Base-by-base conservation (phyloP, 2,797 vertebrate species). In the Tokudaia muenninki region DNA sequence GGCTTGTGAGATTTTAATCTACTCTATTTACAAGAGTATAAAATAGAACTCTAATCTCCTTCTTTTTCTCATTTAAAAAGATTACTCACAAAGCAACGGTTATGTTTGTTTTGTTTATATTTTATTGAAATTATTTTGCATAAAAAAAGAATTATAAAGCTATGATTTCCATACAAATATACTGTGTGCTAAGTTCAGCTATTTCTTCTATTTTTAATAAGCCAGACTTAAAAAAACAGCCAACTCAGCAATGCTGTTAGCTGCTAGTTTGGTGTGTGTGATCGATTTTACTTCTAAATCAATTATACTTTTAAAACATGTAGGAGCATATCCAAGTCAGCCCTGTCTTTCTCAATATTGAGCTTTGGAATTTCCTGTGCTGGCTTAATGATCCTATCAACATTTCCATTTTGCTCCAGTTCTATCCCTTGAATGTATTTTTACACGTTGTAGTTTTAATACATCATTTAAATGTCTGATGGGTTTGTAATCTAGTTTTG, bases 211-310 rank as follows among this genome's bases (percentile, higher is more conserved):
- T 84, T 57, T 94, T 94, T 91, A 94, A 93, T 90, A 97, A 94
- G 77, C 16, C 65, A 81, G n/a, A 26, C 19, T 96, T 87, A 87
- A 44, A 86, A 94, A 93, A 96, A 78, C 55, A 50, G 29, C 78
- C 24, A 87, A 80, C 70, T 91, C 96, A 96, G 92, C 94, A 96
- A 91, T 70, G 41, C n/a, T 83, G 63, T 79, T 96, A 86, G 67
- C 88, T 37, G n/a, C 65, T 96, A 63, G 79, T 78, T 96, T 96
- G 81, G 81, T 94, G 34, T 90, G 61, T 88, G 3, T 34, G 94
- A 96, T 93, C 80, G 81, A 94, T 92, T 97, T 94, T 96, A 77
- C 55, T 95, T 96, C 88, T 95, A 93, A 96, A 94, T 94, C 92
- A 94, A 92, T 97, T 97, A 93, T 59, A 79, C 26, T 63, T 90